Conservation (phyloP, 2,888 invertebrate species). For the Parapristionchus giblindavisi region DNA sequence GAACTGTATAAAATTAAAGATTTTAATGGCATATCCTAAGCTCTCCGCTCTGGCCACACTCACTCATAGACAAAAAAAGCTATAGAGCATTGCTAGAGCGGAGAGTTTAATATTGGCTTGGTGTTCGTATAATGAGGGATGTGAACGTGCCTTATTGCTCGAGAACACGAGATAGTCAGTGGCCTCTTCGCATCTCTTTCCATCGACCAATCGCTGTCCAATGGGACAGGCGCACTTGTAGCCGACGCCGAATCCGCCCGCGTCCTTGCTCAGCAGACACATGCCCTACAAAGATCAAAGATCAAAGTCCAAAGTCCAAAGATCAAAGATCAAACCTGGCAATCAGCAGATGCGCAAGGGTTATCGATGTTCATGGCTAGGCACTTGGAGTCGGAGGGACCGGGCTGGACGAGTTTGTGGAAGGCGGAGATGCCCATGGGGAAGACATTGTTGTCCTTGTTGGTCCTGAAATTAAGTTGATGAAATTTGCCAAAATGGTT, state of each 20-base stretch:
- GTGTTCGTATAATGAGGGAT: background rate
- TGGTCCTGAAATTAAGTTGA: constrained; percentile 44
- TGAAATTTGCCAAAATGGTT: constrained; percentile 5
- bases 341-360: constrained; percentile 65
- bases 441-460: constrained; percentile 67
- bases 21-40: no score
- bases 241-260: constrained; percentile 74
- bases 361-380: constrained; percentile 62
- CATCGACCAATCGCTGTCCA: constrained; percentile 74
- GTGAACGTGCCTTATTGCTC: constrained; percentile 73
- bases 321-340: constrained; percentile 43
- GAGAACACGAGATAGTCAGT: constrained; percentile 68
- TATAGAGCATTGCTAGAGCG: no score
- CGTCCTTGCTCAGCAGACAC: constrained; percentile 85
- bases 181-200: constrained; percentile 64
- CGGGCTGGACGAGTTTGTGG: constrained; percentile 35
- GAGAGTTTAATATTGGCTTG: no score
- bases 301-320: background rate
- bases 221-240: constrained; percentile 88
- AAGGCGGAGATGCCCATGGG: constrained; percentile 69
- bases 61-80: no score
- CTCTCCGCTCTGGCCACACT: no score
- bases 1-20: no score
- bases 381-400: constrained; percentile 41
- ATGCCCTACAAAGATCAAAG: constrained; percentile 77